Base-by-base conservation (phyloP, 1,140 invertebrate genomes). In the Papilio polytes region DNA sequence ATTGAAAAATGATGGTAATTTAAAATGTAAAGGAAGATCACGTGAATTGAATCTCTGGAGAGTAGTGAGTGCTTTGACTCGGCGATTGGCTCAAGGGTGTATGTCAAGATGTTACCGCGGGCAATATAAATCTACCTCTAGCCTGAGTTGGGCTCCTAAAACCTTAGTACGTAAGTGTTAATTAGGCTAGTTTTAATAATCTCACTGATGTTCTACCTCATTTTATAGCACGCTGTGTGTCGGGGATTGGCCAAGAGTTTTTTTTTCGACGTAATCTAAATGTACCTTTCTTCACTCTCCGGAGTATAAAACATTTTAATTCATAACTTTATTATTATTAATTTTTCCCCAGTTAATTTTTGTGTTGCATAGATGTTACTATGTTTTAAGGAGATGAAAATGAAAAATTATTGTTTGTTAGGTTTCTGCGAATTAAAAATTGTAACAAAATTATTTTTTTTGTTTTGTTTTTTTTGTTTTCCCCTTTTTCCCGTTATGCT, bases 361-460 rank as follows among this genome's bases (percentile, higher is more conserved):
- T 95, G 94, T 95, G 92, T 95, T 95, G 92, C 94, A 95, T 95
- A 95, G 94, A 95, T 95, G 95, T 95, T 95, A 95, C 93, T 95
- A 95, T 95, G 94, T 95, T 95, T 95, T 95, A 95, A 93, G 94
- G 89, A 94, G 92, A 94, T 90, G 92, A 94, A 93, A 92, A 90
- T 91, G 88, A 92, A 94, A 92, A 94, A 95, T 91, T 95, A 95
- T 95, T 95, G 94, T 95, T 95, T 95, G 94, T 95, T 95, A 95
- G 94, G 93, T 95, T 95, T 95, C 94, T 92, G 94, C 93, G 89
- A 95, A 95, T 95, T 95, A 95, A 95, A 95, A 94, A 94, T 86
- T 93, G 91, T 94, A 92, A 94, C 91, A 95, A 95, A 92, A 94
- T 91, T 91, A 85, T 85, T 87, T 87, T 91, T 41, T 94, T 92